Evolutionary conservation across 2,888 invertebrate genomes (phyloP).

Genomic region (Myopa tessellatipennis): DNA sequence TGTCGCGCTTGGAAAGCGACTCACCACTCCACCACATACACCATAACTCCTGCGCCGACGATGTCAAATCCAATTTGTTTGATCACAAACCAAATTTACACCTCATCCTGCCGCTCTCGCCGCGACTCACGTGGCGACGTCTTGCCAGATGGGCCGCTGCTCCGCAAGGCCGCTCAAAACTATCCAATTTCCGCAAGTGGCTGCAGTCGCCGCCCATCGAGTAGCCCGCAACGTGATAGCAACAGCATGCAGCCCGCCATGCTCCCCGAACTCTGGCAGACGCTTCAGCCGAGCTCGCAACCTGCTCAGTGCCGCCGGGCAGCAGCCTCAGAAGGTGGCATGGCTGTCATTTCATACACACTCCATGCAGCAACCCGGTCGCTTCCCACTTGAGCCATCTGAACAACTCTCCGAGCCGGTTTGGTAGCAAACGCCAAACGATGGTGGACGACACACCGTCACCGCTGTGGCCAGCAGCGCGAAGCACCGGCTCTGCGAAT

Average conservation of each 20-base stretch:
- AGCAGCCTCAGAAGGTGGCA: constrained; percentile 45
- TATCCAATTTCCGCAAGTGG: constrained; percentile 25
- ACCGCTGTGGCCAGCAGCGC: not conserved
- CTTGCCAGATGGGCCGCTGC: not conserved
- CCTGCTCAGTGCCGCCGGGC: not conserved
- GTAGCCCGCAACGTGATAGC: constrained; percentile 19
- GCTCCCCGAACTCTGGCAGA: too few species aligned
- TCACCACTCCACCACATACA: not conserved
- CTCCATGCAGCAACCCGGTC: not conserved
- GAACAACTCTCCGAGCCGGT: not conserved
- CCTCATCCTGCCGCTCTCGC: constrained; percentile 35
- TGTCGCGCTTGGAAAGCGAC: not conserved
- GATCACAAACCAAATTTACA: constrained; percentile 49
- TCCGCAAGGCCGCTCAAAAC: constrained; percentile 18
- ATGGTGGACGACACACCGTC: too few species aligned
- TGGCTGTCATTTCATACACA: constrained; percentile 48
- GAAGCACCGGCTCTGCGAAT: not conserved
- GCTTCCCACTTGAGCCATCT: not conserved
- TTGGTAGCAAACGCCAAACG: not conserved
- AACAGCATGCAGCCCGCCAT: constrained; percentile 7
- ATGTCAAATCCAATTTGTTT: constrained; percentile 51
- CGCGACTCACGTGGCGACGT: not conserved
- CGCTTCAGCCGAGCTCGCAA: not conserved
- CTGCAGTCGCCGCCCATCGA: constrained; percentile 10
- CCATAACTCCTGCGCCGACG: constrained; percentile 30